phyloP scores from a whole-genome alignment of 30 jellyfish, hydroid and myxozoan genomes.

The Aurelia aurita region DNA sequence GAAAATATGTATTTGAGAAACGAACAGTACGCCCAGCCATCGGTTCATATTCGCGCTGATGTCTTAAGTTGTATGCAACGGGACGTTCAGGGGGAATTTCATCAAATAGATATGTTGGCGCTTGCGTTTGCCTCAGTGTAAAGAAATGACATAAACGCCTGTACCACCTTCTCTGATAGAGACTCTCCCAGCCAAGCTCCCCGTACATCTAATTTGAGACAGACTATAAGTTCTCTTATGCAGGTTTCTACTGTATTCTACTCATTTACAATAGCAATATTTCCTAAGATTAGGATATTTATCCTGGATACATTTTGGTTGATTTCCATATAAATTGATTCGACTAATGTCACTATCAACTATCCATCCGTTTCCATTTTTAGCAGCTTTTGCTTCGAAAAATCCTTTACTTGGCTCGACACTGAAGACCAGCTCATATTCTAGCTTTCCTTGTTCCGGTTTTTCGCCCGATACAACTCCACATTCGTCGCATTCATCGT shows the following conservation, averaged over 20 bases:
- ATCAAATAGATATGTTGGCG: no score
- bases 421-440: constrained; percentile 70
- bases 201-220: no score
- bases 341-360: constrained; percentile 49
- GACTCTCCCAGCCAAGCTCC: no score
- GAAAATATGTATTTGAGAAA: no score
- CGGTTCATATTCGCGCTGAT: no score
- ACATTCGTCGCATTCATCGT: constrained; percentile 74
- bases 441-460: not conserved
- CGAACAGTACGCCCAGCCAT: no score
- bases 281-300: constrained; percentile 57
- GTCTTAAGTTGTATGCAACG: no score
- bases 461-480: constrained; percentile 30
- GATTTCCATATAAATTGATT: constrained; percentile 65
- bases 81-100: no score
- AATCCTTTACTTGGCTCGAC: constrained; percentile 83
- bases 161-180: no score
- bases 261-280: constrained; percentile 57
- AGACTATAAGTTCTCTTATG: no score
- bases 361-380: constrained; percentile 1
- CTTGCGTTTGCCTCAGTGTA: no score
- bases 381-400: constrained; percentile 63
- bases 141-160: no score
- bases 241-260: not conserved
- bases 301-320: constrained; percentile 65